Conservation (phyloP, 2,888 invertebrate genomes). For the Brassicogethes aeneus region DNA sequence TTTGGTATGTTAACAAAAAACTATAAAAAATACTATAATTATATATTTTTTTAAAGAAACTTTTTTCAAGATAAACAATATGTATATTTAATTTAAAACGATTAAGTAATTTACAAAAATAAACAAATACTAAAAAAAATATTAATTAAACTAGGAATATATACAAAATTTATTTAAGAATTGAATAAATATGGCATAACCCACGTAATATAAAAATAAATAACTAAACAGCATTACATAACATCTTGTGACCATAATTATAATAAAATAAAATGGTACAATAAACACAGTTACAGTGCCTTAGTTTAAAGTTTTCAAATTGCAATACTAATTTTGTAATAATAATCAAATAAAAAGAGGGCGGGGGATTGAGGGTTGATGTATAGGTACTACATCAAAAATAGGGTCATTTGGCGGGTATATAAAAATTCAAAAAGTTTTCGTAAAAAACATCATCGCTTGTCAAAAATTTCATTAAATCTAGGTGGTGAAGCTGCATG, state of each 20-base stretch:
- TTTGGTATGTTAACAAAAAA: constrained; percentile 26
- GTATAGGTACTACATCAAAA: constrained; percentile 17
- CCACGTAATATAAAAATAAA: constrained; percentile 15
- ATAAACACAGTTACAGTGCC: too few species aligned
- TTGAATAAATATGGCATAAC: constrained; percentile 18
- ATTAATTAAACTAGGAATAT: constrained; percentile 4
- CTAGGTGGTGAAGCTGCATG: constrained; percentile 11
- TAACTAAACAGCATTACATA: constrained; percentile 12
- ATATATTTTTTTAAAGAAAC: constrained; percentile 8
- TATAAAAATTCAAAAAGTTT: constrained; percentile 27
- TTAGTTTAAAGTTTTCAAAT: too few species aligned
- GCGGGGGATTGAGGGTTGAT: constrained; percentile 5
- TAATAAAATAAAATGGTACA: too few species aligned
- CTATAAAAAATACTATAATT: constrained; percentile 9
- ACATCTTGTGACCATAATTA: too few species aligned
- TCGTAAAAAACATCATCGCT: constrained; percentile 16
- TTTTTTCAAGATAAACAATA: constrained; percentile 7
- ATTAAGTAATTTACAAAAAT: constrained; percentile 11
- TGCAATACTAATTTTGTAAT: constrained; percentile 4
- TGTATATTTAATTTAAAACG: constrained; percentile 10
- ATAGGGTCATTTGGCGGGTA: constrained; percentile 23
- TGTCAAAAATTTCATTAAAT: constrained; percentile 15
- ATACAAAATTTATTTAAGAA: constrained; percentile 6
- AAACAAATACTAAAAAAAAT: constrained; percentile 9
- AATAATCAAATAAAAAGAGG: constrained; percentile 14